These are phyloP conservation scores for Eupristina koningsbergeri DNA, from an alignment of 1,140 invertebrate species.

Conservation along the genomic window DNA sequence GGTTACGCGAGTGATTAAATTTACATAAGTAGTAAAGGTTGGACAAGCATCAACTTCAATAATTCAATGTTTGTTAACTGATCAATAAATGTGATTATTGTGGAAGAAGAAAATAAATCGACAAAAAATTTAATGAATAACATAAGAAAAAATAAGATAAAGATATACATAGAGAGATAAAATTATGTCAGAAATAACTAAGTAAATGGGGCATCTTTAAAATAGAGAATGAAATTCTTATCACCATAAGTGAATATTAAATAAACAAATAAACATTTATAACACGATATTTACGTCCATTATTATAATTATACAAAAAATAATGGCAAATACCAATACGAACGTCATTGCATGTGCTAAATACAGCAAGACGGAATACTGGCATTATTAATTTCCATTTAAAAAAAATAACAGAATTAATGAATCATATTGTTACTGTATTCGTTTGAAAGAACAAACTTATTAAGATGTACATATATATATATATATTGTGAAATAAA, in stretches of 20 bases:
- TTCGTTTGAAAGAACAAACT: conserved; percentile 29
- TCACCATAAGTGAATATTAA: conserved; percentile 33
- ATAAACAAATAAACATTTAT: conserved; percentile 28
- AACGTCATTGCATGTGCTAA: conserved; percentile 39
- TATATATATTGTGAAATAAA: conserved; percentile 33
- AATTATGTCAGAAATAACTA: conserved; percentile 4
- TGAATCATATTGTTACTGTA: conserved; percentile 39
- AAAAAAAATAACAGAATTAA: conserved; percentile 23
- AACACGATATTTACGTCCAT: conserved; percentile 49
- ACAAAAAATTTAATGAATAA: too few relatives aligned
- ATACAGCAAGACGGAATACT: conserved; percentile 7
- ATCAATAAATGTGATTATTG: conserved; percentile 33
- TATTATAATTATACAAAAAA: conserved; percentile 5
- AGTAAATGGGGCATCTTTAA: conserved; percentile 24
- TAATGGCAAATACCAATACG: conserved; percentile 10
- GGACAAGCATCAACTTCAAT: conserved; percentile 57
- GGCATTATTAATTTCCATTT: conserved; percentile 19
- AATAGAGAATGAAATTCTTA: conserved; percentile 42
- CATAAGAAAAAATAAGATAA: background rate
- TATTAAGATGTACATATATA: conserved; percentile 48
- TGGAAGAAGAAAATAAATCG: background rate
- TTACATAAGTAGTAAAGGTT: conserved; percentile 55
- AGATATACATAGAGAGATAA: background rate
- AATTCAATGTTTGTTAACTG: conserved; percentile 43
- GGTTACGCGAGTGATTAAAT: conserved; percentile 22